A percentile compares a stretch with the other conserved stretches of the same genome.
phyloP scores from a whole-genome alignment of 2,888 invertebrate genomes.

The Amblyjoppa proteus region DNA sequence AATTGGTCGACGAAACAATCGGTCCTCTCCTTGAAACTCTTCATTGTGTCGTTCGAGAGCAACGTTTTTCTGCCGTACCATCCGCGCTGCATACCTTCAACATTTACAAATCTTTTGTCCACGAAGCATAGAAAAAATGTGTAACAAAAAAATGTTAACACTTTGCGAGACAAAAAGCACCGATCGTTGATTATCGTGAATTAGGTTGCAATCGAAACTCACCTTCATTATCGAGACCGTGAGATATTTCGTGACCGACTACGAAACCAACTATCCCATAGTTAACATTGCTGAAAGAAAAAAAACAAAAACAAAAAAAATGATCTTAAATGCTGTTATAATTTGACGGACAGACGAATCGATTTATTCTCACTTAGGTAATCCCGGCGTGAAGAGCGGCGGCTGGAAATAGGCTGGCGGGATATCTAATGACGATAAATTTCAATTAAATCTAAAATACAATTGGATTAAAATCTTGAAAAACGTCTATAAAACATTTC shows the following conservation, averaged over 20 bases:
- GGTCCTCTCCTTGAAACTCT: slow-evolving; percentile 62
- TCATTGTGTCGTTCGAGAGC: slow-evolving; percentile 46
- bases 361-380: too few species aligned
- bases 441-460: too few species aligned
- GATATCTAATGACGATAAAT: too few species aligned
- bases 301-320: not conserved
- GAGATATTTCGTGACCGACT: slow-evolving; percentile 63
- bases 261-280: slow-evolving; percentile 56
- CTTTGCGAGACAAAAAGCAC: too few species aligned
- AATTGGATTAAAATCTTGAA: too few species aligned
- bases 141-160: too few species aligned
- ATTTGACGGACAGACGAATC: too few species aligned
- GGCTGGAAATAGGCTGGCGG: too few species aligned
- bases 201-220: not conserved
- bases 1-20: slow-evolving; percentile 67
- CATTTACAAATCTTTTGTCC: not conserved
- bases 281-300: slow-evolving; percentile 54
- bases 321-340: too few species aligned
- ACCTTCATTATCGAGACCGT: slow-evolving; percentile 57
- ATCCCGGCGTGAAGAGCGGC: too few species aligned
- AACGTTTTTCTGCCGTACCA: slow-evolving; percentile 25
- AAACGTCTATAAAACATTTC: not conserved
- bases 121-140: too few species aligned
- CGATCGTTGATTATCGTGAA: not conserved
- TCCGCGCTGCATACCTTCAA: slow-evolving; percentile 46